phyloP scores from a whole-genome alignment of 1,140 invertebrate species.

The Drosophila paulistorum region DNA sequence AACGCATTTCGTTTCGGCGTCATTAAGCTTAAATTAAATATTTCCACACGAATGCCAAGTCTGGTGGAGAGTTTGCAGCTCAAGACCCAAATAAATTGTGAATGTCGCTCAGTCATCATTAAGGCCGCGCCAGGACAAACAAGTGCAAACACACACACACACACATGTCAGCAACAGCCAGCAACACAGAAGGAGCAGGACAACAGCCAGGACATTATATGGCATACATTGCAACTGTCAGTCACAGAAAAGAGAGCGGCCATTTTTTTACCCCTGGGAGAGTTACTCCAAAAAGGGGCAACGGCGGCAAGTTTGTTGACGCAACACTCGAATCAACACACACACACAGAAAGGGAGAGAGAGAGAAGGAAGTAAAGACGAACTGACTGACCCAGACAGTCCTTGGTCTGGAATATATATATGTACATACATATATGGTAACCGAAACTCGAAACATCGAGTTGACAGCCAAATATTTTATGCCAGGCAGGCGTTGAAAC shows the following conservation, averaged over 20 bases:
- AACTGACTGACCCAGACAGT: slow-evolving; percentile 23
- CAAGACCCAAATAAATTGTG: slow-evolving; percentile 76
- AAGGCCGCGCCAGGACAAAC: slow-evolving; percentile 70
- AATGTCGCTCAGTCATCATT: slow-evolving; percentile 79
- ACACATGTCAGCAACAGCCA: slow-evolving; percentile 70
- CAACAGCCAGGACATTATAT: slow-evolving; percentile 69
- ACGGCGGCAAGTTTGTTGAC: slow-evolving; percentile 51
- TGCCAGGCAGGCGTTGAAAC: slow-evolving; percentile 62
- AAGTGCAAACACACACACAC: slow-evolving; percentile 47
- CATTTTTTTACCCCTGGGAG: slow-evolving; percentile 4
- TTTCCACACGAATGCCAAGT: slow-evolving; percentile 68
- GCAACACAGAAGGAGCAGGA: slow-evolving; percentile 26
- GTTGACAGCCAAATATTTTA: slow-evolving; percentile 78
- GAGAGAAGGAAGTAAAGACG: background rate
- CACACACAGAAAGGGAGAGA: slow-evolving; percentile 8
- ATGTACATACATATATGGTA: slow-evolving; percentile 15
- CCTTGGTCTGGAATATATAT: slow-evolving; percentile 31
- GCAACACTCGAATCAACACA: slow-evolving; percentile 66
- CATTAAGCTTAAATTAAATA: slow-evolving; percentile 81
- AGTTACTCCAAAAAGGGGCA: slow-evolving; percentile 19
- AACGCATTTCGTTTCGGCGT: slow-evolving; percentile 65
- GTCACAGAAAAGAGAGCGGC: slow-evolving; percentile 52
- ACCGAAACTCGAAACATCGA: slow-evolving; percentile 46
- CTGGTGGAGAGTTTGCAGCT: slow-evolving; percentile 24
- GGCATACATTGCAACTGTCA: slow-evolving; percentile 80